Conservation (phyloP, 2,797 vertebrate species). For the Coccyzus lansbergi region DNA sequence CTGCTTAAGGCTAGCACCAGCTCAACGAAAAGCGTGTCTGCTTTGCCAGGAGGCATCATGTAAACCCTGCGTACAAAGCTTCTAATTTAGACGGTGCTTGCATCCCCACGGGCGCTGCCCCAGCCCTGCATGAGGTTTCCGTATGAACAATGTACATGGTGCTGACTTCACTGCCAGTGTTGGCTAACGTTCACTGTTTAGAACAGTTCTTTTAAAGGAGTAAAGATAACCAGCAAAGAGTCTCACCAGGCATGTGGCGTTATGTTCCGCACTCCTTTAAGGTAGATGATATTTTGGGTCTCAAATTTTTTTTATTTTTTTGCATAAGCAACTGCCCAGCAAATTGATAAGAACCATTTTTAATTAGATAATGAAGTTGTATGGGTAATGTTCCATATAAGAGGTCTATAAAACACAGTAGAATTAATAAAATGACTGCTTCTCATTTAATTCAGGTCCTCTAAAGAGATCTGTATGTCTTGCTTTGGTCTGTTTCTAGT, state of each 20-base stretch:
- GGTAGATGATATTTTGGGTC: not conserved
- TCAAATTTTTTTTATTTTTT: not conserved
- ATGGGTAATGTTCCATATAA: slow-evolving; percentile 60
- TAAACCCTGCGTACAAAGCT: not conserved
- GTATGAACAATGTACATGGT: accelerated
- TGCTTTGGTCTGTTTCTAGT: slow-evolving; percentile 50
- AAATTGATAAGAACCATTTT: slow-evolving; percentile 67
- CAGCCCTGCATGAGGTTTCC: not conserved
- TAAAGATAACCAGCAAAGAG: not conserved
- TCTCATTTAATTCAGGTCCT: slow-evolving; percentile 61
- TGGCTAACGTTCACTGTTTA: not conserved
- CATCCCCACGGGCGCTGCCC: not conserved
- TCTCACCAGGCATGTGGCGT: not conserved
- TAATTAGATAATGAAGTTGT: slow-evolving; percentile 63
- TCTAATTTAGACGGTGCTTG: not conserved
- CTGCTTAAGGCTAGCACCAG: not conserved
- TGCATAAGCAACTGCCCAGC: slow-evolving; percentile 58
- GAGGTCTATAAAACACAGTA: slow-evolving; percentile 62
- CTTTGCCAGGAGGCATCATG: not conserved
- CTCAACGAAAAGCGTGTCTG: not conserved
- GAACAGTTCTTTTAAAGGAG: not conserved
- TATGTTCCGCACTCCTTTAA: slow-evolving; percentile 7
- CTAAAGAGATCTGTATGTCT: slow-evolving; percentile 53
- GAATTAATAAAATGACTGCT: slow-evolving; percentile 56
- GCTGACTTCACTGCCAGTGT: not conserved